A percentile compares a stretch with the other conserved stretches of the same genome.
phyloP scores from a whole-genome alignment of 2,797 vertebrate species.

The Characodon lateralis region DNA sequence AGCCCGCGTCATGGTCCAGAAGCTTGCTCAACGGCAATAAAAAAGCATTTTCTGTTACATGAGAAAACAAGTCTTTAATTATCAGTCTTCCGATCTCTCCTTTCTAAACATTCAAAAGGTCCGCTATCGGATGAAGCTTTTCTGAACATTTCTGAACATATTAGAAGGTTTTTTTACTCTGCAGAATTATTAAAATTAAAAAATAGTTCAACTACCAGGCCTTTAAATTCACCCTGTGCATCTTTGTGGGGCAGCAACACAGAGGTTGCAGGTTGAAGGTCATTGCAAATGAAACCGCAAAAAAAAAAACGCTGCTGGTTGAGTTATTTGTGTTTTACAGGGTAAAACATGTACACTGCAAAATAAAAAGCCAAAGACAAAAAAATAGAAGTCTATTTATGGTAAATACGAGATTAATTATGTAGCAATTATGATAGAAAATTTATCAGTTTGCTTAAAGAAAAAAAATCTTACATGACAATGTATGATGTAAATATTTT shows the following conservation, averaged over 20 bases:
- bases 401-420: no score
- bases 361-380: background rate
- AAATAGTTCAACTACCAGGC: constrained; percentile 2
- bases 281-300: background rate
- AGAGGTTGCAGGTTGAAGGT: constrained; percentile 2
- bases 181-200: background rate
- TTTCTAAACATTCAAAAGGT: background rate
- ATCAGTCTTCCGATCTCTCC: background rate
- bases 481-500: no score
- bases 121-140: background rate
- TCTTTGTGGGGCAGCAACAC: background rate
- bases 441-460: no score
- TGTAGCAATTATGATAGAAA: no score
- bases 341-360: no score
- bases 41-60: background rate
- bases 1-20: background rate
- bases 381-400: no score
- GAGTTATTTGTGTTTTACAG: no score
- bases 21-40: background rate
- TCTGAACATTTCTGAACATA: background rate
- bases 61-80: background rate
- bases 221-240: constrained; percentile 9
- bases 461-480: no score
- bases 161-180: background rate
- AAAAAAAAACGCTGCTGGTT: background rate